Evolutionary conservation across 2,888 invertebrate genomes (phyloP).

Genomic region (Xanthorhoe designata): DNA sequence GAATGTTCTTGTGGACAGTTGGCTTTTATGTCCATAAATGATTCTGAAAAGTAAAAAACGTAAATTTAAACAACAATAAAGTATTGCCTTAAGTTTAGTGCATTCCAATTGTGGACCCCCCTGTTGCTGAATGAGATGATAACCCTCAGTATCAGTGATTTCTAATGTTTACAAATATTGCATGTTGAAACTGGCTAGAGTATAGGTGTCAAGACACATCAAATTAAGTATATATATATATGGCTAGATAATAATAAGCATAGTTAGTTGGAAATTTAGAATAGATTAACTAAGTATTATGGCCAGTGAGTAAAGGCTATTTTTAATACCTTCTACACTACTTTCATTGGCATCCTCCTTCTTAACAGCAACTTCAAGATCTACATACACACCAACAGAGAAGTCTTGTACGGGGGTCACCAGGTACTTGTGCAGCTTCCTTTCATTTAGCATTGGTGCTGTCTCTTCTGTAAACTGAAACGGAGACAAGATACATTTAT

Average conservation of each 20-base stretch:
- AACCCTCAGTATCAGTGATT: too few relatives aligned
- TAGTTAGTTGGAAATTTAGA: too few relatives aligned
- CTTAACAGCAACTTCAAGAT: background rate
- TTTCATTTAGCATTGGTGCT: constrained; percentile 11
- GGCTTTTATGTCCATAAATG: background rate
- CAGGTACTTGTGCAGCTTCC: background rate
- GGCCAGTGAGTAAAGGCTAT: too few relatives aligned
- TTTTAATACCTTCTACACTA: background rate
- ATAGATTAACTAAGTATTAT: too few relatives aligned
- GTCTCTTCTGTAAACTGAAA: constrained; percentile 29
- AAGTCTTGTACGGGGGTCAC: background rate
- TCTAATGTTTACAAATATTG: too few relatives aligned
- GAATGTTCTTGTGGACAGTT: background rate
- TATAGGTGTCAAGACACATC: too few relatives aligned
- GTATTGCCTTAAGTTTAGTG: background rate
- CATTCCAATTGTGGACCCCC: too few relatives aligned
- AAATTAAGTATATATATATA: too few relatives aligned
- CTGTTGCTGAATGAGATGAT: too few relatives aligned
- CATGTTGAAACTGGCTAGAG: too few relatives aligned
- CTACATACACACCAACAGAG: background rate
- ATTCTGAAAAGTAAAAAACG: background rate
- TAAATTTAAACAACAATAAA: background rate
- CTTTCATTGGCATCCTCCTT: background rate
- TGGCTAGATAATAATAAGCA: too few relatives aligned
- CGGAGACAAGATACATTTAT: too few relatives aligned